Conservation (phyloP, 2,888 invertebrate genomes). For the Seira ritae region DNA sequence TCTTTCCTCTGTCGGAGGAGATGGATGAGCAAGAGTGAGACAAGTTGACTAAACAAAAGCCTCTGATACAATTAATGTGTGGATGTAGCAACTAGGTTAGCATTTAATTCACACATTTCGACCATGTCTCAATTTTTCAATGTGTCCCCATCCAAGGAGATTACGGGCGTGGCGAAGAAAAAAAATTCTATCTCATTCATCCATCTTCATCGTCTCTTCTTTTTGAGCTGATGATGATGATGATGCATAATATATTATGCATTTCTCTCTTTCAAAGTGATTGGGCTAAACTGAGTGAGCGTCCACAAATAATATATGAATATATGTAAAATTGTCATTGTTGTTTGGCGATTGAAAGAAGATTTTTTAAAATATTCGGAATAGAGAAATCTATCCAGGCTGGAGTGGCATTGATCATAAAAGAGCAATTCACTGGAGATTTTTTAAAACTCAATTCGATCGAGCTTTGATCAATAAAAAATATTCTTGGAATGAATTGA, state of each 20-base stretch:
- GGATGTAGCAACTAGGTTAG: constrained; percentile 1
- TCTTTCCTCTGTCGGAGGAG: not conserved
- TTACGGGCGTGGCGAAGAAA: constrained; percentile 69
- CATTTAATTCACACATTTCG: constrained; percentile 42
- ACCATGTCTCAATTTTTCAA: constrained; percentile 69
- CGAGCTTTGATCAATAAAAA: not conserved
- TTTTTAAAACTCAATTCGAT: not conserved
- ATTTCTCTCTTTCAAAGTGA: too few relatives aligned
- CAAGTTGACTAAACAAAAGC: constrained; percentile 6
- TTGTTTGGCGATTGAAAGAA: too few relatives aligned
- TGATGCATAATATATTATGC: too few relatives aligned
- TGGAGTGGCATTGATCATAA: too few relatives aligned
- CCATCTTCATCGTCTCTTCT: constrained; percentile 20
- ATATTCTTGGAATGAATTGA: too few relatives aligned
- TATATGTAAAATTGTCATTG: too few relatives aligned
- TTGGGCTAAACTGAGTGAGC: too few relatives aligned
- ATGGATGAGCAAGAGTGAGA: constrained; percentile 3
- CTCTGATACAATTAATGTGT: constrained; percentile 1
- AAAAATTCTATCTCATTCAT: constrained; percentile 46
- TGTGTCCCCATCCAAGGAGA: constrained; percentile 47
- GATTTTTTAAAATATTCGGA: too few relatives aligned
- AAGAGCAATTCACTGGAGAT: too few relatives aligned
- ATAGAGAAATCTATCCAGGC: too few relatives aligned
- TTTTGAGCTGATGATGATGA: too few relatives aligned
- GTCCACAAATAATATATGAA: too few relatives aligned